Evolutionary conservation across 2,888 invertebrate genomes (phyloP).

Genomic region (Osmoderma eremita): DNA sequence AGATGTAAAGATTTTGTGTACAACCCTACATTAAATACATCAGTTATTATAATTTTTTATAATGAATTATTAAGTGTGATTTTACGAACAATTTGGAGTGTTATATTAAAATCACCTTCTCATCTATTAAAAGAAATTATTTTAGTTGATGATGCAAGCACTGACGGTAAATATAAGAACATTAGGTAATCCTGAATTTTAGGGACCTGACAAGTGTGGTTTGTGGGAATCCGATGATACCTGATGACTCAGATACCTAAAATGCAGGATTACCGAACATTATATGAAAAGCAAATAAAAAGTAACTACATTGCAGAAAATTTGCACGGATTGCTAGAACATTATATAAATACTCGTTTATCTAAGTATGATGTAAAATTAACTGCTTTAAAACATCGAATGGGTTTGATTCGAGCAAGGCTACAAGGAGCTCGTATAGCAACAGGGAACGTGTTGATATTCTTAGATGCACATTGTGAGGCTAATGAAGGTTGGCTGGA

Average conservation of each 20-base stretch:
- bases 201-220: too few relatives aligned
- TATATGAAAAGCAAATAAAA: too few relatives aligned
- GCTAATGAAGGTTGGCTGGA: slow-evolving; percentile 84
- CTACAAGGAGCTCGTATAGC: slow-evolving; percentile 88
- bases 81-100: slow-evolving; percentile 86
- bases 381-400: slow-evolving; percentile 76
- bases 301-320: too few relatives aligned
- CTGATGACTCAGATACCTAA: too few relatives aligned
- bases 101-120: slow-evolving; percentile 79
- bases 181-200: too few relatives aligned
- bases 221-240: too few relatives aligned
- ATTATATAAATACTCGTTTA: slow-evolving; percentile 80
- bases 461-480: slow-evolving; percentile 94
- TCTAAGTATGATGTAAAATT: slow-evolving; percentile 76
- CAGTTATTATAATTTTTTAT: slow-evolving; percentile 78
- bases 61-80: slow-evolving; percentile 82
- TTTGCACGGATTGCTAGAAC: slow-evolving; percentile 78
- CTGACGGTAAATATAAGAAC: slow-evolving; percentile 67
- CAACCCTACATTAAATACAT: slow-evolving; percentile 73
- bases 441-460: slow-evolving; percentile 81
- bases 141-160: slow-evolving; percentile 93
- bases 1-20: slow-evolving; percentile 72
- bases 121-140: slow-evolving; percentile 88
- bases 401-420: slow-evolving; percentile 91
- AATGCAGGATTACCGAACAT: too few relatives aligned